These are phyloP conservation scores for Distichodus sexfasciatus DNA, from an alignment of 2,797 vertebrate genomes.

Conservation along the genomic window DNA sequence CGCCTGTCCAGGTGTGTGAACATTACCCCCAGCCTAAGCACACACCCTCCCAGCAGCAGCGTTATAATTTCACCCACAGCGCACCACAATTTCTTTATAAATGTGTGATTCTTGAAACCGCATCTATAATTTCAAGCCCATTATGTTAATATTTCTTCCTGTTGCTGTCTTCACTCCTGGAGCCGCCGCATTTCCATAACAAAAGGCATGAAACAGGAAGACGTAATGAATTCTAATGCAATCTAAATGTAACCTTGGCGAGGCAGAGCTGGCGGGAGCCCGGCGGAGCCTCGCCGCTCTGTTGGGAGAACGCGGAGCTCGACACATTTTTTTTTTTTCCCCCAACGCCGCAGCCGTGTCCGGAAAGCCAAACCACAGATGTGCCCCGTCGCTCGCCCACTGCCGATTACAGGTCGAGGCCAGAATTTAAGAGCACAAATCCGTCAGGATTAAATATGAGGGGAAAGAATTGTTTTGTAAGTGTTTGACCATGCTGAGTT, in stretches of 20 bases:
- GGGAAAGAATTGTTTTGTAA: not conserved
- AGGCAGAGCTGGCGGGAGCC: not conserved
- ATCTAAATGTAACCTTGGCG: slow-evolving; percentile 10
- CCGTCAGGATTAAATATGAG: no score
- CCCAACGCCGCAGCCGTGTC: not conserved
- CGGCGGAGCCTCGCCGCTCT: not conserved
- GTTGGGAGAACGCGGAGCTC: no score
- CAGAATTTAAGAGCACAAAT: not conserved
- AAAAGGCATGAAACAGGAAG: not conserved
- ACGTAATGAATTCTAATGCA: slow-evolving; percentile 11
- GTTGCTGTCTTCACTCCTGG: slow-evolving; percentile 10
- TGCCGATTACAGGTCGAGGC: not conserved
- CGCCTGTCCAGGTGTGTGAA: not conserved
- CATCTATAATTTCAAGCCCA: slow-evolving; percentile 7
- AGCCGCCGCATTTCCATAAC: not conserved
- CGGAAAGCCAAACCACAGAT: no score
- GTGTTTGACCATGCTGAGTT: not conserved
- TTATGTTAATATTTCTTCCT: slow-evolving; percentile 9
- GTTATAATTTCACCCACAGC: not conserved
- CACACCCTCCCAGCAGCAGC: not conserved
- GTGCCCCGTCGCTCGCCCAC: no score
- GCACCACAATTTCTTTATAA: not conserved
- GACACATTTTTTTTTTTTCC: no score
- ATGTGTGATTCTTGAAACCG: slow-evolving; percentile 19
- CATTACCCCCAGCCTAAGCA: no score